These are phyloP conservation scores for Tachina grossa DNA, from an alignment of 2,888 invertebrate genomes.

Conservation along the genomic window DNA sequence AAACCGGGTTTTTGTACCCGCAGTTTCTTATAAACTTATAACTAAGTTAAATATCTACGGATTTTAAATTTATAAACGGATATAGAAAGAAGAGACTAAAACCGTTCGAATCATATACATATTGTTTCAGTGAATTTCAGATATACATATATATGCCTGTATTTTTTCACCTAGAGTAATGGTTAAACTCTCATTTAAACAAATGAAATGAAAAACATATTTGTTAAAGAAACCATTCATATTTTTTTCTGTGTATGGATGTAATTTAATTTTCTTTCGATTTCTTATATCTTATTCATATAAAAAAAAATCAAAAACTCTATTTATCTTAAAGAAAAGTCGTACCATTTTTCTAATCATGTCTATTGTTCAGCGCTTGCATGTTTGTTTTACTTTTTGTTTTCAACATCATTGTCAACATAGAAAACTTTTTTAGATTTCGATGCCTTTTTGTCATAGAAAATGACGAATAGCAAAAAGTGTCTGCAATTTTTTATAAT, in stretches of 20 bases:
- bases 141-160: too few relatives aligned
- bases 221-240: too few relatives aligned
- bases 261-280: background rate
- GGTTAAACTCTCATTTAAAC: too few relatives aligned
- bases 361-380: background rate
- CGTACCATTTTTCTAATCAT: conserved; percentile 6
- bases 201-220: too few relatives aligned
- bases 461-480: background rate
- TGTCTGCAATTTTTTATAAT: conserved; percentile 58
- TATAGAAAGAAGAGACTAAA: too few relatives aligned
- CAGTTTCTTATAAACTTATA: too few relatives aligned
- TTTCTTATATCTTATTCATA: background rate
- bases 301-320: background rate
- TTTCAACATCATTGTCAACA: conserved; percentile 19
- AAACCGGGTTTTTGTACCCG: too few relatives aligned
- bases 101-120: too few relatives aligned
- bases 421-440: conserved; percentile 27
- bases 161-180: too few relatives aligned
- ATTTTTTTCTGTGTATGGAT: background rate
- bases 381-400: conserved; percentile 13
- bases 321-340: conserved; percentile 13
- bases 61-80: too few relatives aligned
- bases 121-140: too few relatives aligned
- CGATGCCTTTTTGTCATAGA: conserved; percentile 18
- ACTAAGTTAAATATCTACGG: too few relatives aligned